These are phyloP conservation scores for Mesoligia furuncula DNA, from an alignment of 2,888 invertebrate genomes.

Conservation along the genomic window DNA sequence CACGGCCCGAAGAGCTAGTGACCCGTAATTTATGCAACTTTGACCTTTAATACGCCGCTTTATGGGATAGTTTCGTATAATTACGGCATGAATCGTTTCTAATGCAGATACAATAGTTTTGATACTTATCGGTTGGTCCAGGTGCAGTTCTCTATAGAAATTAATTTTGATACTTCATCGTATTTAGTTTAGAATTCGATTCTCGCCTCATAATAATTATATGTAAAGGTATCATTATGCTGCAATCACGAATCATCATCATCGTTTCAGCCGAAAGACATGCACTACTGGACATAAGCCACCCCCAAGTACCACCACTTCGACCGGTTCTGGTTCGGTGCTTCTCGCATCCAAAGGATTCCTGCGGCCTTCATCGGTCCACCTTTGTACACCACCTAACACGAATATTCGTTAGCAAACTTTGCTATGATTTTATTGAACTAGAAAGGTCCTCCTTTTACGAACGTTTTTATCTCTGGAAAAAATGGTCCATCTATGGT, in stretches of 20 bases:
- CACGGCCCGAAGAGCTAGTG: slow-evolving; percentile 36
- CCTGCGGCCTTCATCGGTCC: neutral
- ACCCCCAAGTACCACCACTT: neutral
- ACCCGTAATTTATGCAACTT: slow-evolving; percentile 54
- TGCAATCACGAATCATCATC: neutral
- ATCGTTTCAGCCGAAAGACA: neutral
- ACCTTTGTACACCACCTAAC: too few relatives aligned
- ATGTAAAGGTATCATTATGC: neutral
- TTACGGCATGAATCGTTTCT: slow-evolving; percentile 31
- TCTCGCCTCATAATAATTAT: neutral
- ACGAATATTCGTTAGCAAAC: neutral
- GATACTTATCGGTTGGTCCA: slow-evolving; percentile 44
- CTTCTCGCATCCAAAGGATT: neutral
- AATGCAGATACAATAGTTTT: slow-evolving; percentile 42
- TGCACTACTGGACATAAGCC: neutral
- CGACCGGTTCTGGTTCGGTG: neutral
- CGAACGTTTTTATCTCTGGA: neutral
- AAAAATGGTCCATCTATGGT: neutral
- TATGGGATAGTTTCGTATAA: slow-evolving; percentile 55
- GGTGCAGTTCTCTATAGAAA: slow-evolving; percentile 15
- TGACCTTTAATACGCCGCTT: slow-evolving; percentile 44
- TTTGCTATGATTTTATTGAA: neutral
- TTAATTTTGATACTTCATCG: neutral
- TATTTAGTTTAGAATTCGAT: neutral
- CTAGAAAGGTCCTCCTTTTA: neutral